Base-by-base conservation (phyloP, 2,797 vertebrate species). In the Parauchenoglanis ngamensis region DNA sequence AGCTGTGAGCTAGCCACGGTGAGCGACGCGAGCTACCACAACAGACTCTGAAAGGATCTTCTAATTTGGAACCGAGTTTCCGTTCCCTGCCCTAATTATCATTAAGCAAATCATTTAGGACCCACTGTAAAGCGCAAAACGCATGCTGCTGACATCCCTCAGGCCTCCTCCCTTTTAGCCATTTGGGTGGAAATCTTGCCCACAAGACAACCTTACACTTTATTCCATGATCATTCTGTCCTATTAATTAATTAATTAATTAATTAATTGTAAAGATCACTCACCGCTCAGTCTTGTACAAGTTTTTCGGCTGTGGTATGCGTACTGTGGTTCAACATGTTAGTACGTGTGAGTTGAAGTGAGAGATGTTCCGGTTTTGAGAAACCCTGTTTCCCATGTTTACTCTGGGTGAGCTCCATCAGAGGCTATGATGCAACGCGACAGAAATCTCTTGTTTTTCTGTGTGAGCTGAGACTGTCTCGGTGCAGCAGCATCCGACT, bases 351-450 rank as follows among this genome's bases (percentile, higher is more conserved):
- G 31, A 85, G n/a, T 23, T 44, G 54, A 67, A 67, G 67, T 61
- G 46, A 67, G 57, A 78, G 84, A 54, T 35, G 82, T 87, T 80
- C 70, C 46, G 6, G 17, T 46, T 56, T 72, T 90, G 86, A 90
- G 83, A 87, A 88, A 89, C 85, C 87, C 86, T 23, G 76, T 72
- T 88, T 89, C 87, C 86, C 80, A 80, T 90, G 81, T 91, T 89
- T 91, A 89, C 85, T 79, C 88, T 81, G 83, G 61, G 75, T 68
- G 79, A 91, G 54, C 54, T 78, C 83, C 80, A 40, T 85, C 87
- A 63, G 76, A 87, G 68, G 80, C 89, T 85, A 87, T 90, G 90
- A 90, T 92, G 90, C 90, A 91, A 90, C 86, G 52, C 83, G 57
- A 70, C 67, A 89, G 87, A 90, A 91, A 90, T 88, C 59, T 87